phyloP scores from a whole-genome alignment of 2,113 vertebrate genomes.

The Platysteira castanea region DNA sequence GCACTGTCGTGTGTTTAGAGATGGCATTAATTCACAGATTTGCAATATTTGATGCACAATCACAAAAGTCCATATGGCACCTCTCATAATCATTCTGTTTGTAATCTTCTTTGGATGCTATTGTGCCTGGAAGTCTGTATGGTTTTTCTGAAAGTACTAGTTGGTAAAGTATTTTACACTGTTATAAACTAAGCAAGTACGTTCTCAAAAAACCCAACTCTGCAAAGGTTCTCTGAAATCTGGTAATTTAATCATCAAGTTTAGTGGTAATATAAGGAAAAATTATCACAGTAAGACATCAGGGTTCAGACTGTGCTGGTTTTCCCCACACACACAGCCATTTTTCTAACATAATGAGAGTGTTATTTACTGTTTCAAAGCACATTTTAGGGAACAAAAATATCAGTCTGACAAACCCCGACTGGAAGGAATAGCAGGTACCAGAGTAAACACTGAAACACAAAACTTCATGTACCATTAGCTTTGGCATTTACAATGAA shows the following conservation, averaged over 20 bases:
- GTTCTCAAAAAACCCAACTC: not conserved
- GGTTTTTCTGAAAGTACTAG: not conserved
- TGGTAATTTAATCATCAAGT: not conserved
- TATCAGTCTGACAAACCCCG: not conserved
- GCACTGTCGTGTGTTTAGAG: not conserved
- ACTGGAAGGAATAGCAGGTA: not conserved
- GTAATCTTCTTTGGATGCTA: not conserved
- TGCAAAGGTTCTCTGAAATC: not conserved
- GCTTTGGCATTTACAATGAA: not conserved
- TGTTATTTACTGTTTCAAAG: not conserved
- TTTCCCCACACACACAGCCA: not conserved
- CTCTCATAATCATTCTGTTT: not conserved
- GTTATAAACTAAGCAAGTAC: not conserved
- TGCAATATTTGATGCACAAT: not conserved
- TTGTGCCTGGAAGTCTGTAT: not conserved
- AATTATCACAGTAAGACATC: not conserved
- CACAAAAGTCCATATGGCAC: not conserved
- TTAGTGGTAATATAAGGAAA: not conserved
- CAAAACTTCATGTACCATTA: not conserved
- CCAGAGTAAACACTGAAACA: not conserved
- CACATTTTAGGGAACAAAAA: not conserved
- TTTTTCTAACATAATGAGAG: not conserved
- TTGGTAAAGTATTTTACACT: not conserved
- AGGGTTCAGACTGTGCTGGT: not conserved
- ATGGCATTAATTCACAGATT: not conserved